phyloP scores from a whole-genome alignment of 2,797 vertebrate genomes.

The Cyclura pinguis region DNA sequence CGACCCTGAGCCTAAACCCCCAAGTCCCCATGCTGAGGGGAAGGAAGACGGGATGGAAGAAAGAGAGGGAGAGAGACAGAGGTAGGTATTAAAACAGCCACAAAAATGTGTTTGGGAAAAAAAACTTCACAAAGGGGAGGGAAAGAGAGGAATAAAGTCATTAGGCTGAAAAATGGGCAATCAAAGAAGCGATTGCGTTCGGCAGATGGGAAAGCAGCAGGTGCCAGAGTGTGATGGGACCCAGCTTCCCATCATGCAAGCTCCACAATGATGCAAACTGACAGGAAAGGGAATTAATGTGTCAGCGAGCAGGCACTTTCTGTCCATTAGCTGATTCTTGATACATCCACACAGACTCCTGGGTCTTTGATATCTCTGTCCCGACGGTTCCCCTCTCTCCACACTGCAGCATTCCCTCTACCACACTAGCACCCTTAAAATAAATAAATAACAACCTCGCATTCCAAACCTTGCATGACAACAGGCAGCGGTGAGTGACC shows the following conservation, averaged over 20 bases:
- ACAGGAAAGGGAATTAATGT: constrained; percentile 90
- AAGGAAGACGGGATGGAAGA: constrained; percentile 61
- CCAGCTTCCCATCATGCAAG: constrained; percentile 85
- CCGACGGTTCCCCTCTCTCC: neutral
- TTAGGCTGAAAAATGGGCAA: constrained; percentile 85
- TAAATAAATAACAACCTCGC: constrained; percentile 59
- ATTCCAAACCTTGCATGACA: constrained; percentile 40
- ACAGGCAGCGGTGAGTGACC: constrained; percentile 49
- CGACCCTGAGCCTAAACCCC: too few species aligned
- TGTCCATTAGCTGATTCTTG: constrained; percentile 86
- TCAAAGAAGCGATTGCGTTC: constrained; percentile 79
- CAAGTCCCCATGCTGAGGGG: constrained; percentile 35
- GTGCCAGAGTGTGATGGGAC: constrained; percentile 86
- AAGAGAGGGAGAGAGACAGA: neutral
- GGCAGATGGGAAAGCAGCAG: constrained; percentile 97
- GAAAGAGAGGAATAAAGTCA: constrained; percentile 78
- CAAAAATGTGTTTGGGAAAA: constrained; percentile 67
- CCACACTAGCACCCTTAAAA: neutral
- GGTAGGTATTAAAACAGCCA: constrained; percentile 73
- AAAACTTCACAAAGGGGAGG: constrained; percentile 74
- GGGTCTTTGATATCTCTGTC: constrained; percentile 58
- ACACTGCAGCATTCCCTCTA: neutral
- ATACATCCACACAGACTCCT: constrained; percentile 64
- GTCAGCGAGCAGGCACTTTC: constrained; percentile 84
- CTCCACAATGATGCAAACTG: constrained; percentile 88